Base-by-base conservation (phyloP, 2,113 vertebrate species). In the Hippocampus zosterae region DNA sequence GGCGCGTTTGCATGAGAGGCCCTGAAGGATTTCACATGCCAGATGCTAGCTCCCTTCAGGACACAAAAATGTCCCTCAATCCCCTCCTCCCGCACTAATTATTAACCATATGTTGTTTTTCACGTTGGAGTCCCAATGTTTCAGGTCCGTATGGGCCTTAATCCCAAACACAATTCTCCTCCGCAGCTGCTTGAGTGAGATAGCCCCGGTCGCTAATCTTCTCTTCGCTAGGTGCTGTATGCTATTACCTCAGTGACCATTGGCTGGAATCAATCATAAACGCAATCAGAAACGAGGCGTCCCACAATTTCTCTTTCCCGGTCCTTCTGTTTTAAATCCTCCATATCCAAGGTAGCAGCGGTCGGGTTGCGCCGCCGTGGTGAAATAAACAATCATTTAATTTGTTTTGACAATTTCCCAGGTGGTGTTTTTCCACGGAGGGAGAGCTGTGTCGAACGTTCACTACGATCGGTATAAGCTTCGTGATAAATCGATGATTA, bases 321-420 rank as follows among this genome's bases (percentile, higher is more conserved):
- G 23, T 69, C 60, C 29, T 69, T 71, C 71, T 60, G 75, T 55
- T 85, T 82, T 75, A 76, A 83, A 78, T 68, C 71, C 68, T 55
- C 16, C 2, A 81, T 85, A 84, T 84, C 84, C 88, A 82, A 81
- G 81, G 85, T 77, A 84, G 85, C 85, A 75, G 64, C 65, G 46
- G 61, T 74, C 78, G 63, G 74, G 52, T 77, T 60, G 72, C 64
- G 70, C 69, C 23, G 3, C 5, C 1, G 13, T 16, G 5, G 57
- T 41, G 56, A 75, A 87, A 84, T 81, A 76, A 84, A 63, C 69
- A 65, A 59, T 52, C 65, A 23, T 78, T 79, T 77, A 74, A 88
- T 85, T 88, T 83, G 48, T 85, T 76, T 84, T 72, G 79, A 84
- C 85, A 80, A 81, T 73, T 63, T 71, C 69, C 75, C 72, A 6